These are phyloP conservation scores for Platyura marginata DNA, from an alignment of 1,140 invertebrate species.

Conservation along the genomic window DNA sequence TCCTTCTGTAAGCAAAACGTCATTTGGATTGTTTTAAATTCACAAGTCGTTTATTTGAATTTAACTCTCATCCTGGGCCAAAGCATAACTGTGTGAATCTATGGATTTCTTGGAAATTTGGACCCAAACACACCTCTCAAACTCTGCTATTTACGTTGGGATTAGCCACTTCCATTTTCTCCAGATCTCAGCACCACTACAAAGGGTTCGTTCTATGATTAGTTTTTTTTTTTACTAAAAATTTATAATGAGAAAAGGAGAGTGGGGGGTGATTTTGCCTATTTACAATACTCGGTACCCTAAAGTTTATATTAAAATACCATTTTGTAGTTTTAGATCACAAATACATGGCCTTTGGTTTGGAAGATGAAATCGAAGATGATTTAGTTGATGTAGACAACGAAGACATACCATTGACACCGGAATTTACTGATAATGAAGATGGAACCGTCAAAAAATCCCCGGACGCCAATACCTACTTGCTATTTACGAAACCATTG, in stretches of 20 bases:
- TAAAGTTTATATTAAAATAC: background rate
- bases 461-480: conserved; percentile 75
- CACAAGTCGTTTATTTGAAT: too few relatives aligned
- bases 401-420: conserved; percentile 40
- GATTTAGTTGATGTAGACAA: conserved; percentile 53
- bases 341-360: conserved; percentile 38
- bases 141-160: background rate
- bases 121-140: too few relatives aligned
- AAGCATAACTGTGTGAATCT: too few relatives aligned
- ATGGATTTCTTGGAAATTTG: too few relatives aligned
- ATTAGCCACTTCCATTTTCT: background rate
- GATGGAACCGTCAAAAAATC: conserved; percentile 62
- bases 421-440: conserved; percentile 42
- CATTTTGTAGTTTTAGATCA: conserved; percentile 25
- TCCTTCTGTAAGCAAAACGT: too few relatives aligned
- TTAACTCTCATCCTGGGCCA: too few relatives aligned
- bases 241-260: background rate
- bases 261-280: too few relatives aligned
- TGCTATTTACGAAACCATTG: conserved; percentile 78
- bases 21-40: too few relatives aligned
- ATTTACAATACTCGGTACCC: too few relatives aligned
- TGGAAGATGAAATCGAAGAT: conserved; percentile 61
- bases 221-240: background rate
- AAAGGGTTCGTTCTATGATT: background rate
- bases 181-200: background rate